A percentile compares a stretch with the other conserved stretches of the same genome.
Evolutionary conservation across 2,797 vertebrate genomes (phyloP).

Genomic region (Luscinia megarhynchos): DNA sequence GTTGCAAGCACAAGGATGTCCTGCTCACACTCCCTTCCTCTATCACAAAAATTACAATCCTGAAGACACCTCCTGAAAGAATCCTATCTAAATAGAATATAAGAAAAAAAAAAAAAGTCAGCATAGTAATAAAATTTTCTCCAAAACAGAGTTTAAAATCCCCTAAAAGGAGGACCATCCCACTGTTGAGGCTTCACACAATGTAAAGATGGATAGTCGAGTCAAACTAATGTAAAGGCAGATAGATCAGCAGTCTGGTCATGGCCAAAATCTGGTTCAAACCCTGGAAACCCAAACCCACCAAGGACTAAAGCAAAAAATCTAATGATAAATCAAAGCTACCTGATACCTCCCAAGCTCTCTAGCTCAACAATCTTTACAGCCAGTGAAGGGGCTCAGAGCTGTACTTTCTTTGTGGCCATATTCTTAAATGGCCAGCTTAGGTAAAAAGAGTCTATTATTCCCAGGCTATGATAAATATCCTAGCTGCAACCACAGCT

Average conservation of each 20-base stretch:
- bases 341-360: conserved; percentile 8
- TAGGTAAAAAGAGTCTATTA: not conserved
- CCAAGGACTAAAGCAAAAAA: conserved; percentile 8
- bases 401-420: not conserved
- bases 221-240: not conserved
- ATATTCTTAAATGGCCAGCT: not conserved
- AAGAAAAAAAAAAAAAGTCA: not conserved
- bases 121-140: not conserved
- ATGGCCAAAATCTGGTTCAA: not conserved
- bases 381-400: not conserved
- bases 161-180: not conserved
- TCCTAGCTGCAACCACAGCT: conserved; percentile 29
- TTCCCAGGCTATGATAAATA: conserved; percentile 20
- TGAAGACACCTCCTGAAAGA: not conserved
- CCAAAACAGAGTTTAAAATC: not conserved
- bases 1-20: not conserved
- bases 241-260: not conserved
- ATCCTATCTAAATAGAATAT: not conserved
- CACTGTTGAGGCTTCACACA: not conserved
- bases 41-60: not conserved
- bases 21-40: not conserved
- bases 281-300: not conserved
- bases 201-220: not conserved
- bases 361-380: not conserved
- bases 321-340: not conserved